Percentiles rank a stretch among this genome's conserved stretches.
Evolutionary conservation across 2,113 vertebrate species (phyloP).

Genomic region (Benitochromis conjunctus): DNA sequence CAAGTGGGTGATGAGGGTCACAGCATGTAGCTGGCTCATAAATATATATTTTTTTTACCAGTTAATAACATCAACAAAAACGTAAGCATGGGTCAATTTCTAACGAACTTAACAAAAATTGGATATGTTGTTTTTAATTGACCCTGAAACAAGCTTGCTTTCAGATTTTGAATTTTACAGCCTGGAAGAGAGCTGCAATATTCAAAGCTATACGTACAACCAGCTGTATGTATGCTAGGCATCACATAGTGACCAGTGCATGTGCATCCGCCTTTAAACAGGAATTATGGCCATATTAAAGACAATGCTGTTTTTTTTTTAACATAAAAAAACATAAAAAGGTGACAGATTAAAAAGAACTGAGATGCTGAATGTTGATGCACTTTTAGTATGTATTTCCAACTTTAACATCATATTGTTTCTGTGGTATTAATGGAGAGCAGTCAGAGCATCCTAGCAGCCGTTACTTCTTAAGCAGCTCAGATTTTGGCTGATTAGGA

Average conservation of each 20-base stretch:
- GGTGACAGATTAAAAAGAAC: neutral
- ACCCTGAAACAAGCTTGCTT: neutral
- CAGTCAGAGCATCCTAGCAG: neutral
- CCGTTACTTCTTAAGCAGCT: neutral
- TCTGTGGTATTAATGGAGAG: neutral
- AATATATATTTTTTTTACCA: neutral
- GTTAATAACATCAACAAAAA: neutral
- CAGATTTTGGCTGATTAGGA: neutral
- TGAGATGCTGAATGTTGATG: neutral
- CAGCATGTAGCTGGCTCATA: neutral
- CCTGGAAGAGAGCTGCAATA: neutral
- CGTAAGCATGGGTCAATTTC: neutral
- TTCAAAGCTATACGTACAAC: neutral
- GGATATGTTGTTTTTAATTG: neutral
- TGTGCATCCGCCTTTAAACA: neutral
- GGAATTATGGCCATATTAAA: constrained; percentile 14
- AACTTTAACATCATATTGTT: neutral
- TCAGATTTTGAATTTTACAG: neutral
- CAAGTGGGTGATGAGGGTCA: neutral
- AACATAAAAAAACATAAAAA: neutral
- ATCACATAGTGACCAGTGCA: neutral
- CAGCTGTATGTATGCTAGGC: neutral
- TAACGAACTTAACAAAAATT: neutral
- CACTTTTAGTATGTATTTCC: neutral
- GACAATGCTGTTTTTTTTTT: neutral